phyloP scores from a whole-genome alignment of 2,888 invertebrate genomes.

The Metallyticus violacea region DNA sequence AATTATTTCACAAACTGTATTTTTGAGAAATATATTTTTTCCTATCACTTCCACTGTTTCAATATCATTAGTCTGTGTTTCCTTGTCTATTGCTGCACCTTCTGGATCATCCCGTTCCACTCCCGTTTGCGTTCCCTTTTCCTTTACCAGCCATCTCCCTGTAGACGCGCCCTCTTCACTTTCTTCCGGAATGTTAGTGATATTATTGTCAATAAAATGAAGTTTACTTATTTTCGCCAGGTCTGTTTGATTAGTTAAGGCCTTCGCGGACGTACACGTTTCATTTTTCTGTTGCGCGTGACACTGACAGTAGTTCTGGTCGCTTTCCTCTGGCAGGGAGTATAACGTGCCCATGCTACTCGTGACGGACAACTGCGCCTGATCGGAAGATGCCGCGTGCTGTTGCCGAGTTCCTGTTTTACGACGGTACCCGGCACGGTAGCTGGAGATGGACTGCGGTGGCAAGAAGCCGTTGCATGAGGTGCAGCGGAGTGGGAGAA shows the following conservation, averaged over 20 bases:
- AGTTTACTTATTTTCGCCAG: too few species aligned
- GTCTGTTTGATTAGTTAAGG: too few species aligned
- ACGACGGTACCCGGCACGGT: neutral
- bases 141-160: neutral
- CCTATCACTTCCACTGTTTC: neutral
- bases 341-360: neutral
- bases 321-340: neutral
- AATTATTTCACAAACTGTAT: neutral
- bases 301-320: neutral
- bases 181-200: neutral
- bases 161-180: too few species aligned
- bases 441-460: neutral
- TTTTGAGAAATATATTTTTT: neutral
- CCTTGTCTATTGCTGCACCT: neutral
- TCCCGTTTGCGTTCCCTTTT: neutral
- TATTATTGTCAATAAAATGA: neutral
- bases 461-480: neutral
- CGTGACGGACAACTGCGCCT: neutral
- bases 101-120: neutral
- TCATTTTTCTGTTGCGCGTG: neutral
- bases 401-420: neutral
- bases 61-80: neutral
- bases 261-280: too few species aligned
- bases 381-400: neutral
- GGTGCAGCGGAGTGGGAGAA: neutral